Conservation (phyloP, 2,888 invertebrate species). For the Drosophila sordidula region DNA sequence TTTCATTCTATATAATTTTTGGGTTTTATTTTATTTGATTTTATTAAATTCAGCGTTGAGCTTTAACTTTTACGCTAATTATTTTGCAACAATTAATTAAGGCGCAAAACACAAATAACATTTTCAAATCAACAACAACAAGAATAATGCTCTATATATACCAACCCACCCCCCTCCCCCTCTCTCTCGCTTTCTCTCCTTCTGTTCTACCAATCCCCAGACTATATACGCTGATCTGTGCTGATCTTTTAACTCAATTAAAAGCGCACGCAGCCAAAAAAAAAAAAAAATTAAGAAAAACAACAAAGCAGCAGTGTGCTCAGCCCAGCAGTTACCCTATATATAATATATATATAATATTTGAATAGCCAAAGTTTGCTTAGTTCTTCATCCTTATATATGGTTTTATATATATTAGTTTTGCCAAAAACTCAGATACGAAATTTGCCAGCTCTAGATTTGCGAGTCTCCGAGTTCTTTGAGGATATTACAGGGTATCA, state of each 20-base stretch:
- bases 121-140: slow-evolving; percentile 33
- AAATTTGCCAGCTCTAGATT: neutral
- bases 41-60: slow-evolving; percentile 62
- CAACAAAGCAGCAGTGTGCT: neutral
- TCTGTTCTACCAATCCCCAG: slow-evolving; percentile 26
- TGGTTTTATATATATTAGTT: too few relatives aligned
- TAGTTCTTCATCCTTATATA: too few relatives aligned
- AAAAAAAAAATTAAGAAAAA: slow-evolving; percentile 17
- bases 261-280: slow-evolving; percentile 71
- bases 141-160: slow-evolving; percentile 9
- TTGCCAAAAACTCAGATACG: neutral
- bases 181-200: neutral
- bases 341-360: too few relatives aligned
- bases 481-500: slow-evolving; percentile 34
- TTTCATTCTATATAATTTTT: slow-evolving; percentile 9
- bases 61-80: slow-evolving; percentile 80
- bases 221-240: slow-evolving; percentile 65
- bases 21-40: slow-evolving; percentile 47
- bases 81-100: slow-evolving; percentile 82
- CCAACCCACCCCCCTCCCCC: neutral
- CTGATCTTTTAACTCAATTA: slow-evolving; percentile 79
- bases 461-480: neutral
- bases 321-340: slow-evolving; percentile 20
- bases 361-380: too few relatives aligned
- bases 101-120: slow-evolving; percentile 67